phyloP scores from a whole-genome alignment of 2,888 invertebrate species.

The Lamproptera curius region DNA sequence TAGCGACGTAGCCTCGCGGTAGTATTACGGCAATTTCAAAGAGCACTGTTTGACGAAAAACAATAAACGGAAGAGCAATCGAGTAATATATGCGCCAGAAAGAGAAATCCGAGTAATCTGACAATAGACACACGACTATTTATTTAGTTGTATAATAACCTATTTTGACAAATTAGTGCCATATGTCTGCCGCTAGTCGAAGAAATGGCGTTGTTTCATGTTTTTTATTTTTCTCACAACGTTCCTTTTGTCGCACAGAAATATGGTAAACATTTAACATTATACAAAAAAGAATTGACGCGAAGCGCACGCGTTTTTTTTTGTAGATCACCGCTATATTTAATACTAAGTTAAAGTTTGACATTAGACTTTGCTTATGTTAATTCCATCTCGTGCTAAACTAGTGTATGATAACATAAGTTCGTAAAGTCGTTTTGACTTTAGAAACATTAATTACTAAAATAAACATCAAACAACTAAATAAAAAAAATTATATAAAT shows the following conservation, averaged over 20 bases:
- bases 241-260: slow-evolving; percentile 37
- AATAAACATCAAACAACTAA: too few species aligned
- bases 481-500: too few species aligned
- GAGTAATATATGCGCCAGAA: slow-evolving; percentile 29
- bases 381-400: too few species aligned
- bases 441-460: too few species aligned
- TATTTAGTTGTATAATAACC: slow-evolving; percentile 51
- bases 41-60: slow-evolving; percentile 40
- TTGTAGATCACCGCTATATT: too few species aligned
- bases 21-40: slow-evolving; percentile 33
- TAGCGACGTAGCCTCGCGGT: slow-evolving; percentile 69
- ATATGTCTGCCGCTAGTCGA: slow-evolving; percentile 64
- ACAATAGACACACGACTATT: slow-evolving; percentile 28
- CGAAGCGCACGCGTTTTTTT: too few species aligned
- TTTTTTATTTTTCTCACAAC: slow-evolving; percentile 33
- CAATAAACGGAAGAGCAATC: slow-evolving; percentile 27
- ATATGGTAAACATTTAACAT: not conserved
- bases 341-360: too few species aligned
- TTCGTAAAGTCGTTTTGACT: too few species aligned
- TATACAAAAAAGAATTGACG: not conserved
- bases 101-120: slow-evolving; percentile 41
- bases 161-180: slow-evolving; percentile 75
- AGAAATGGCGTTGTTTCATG: slow-evolving; percentile 41
- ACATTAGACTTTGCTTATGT: too few species aligned
- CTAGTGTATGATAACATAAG: too few species aligned